Percentiles rank a stretch among this genome's conserved stretches.
These are phyloP conservation scores for Idaea straminata DNA, from an alignment of 2,888 invertebrate genomes.

Conservation along the genomic window DNA sequence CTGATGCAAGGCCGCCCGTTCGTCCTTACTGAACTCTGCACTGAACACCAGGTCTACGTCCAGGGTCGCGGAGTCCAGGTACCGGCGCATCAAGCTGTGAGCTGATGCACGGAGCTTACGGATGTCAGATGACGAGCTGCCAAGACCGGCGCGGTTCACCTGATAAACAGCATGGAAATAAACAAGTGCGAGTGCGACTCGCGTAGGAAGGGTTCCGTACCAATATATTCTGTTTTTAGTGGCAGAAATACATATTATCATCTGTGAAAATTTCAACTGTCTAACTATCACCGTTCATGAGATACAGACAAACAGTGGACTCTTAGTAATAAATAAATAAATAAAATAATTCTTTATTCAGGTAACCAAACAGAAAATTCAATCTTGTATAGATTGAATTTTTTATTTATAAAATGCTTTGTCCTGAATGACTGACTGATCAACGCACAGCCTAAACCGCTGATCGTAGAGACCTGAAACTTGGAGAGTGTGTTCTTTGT, in stretches of 20 bases:
- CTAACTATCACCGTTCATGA: background rate
- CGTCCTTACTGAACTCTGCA: conserved; percentile 82
- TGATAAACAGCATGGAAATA: conserved; percentile 23
- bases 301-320: background rate
- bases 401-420: no score
- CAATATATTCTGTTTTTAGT: background rate
- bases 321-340: no score
- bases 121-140: conserved; percentile 43
- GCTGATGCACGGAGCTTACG: conserved; percentile 46
- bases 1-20: conserved; percentile 81
- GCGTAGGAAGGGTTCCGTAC: no score
- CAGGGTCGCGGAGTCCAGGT: conserved; percentile 55
- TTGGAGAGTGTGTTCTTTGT: no score
- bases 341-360: no score
- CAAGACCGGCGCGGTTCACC: conserved; percentile 67
- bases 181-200: background rate
- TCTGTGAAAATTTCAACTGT: background rate
- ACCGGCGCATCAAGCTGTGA: conserved; percentile 51
- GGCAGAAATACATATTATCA: background rate
- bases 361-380: no score
- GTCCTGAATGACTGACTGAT: no score
- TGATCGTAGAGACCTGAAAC: no score
- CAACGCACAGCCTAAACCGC: no score
- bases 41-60: conserved; percentile 80
- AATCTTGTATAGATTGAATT: no score